Percentiles rank a stretch among this genome's conserved stretches.
phyloP scores from a whole-genome alignment of 2,797 vertebrate species.

The Brotula barbata region DNA sequence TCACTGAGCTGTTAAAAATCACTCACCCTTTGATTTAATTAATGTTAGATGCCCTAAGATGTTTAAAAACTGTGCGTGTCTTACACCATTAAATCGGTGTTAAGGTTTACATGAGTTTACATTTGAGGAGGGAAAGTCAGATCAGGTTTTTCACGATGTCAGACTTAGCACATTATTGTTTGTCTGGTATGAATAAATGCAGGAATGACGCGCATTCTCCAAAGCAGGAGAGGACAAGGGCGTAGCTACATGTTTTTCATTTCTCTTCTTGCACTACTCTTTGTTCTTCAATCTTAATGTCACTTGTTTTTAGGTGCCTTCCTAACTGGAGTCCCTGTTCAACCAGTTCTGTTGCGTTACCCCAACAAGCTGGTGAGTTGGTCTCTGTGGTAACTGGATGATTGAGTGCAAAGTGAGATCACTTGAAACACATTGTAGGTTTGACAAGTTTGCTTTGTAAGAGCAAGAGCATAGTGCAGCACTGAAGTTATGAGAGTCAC shows the following conservation, averaged over 20 bases:
- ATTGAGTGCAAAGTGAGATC: too few relatives aligned
- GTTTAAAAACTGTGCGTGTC: background rate
- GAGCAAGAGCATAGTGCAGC: background rate
- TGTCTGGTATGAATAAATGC: background rate
- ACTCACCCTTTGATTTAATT: too few relatives aligned
- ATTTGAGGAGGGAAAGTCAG: too few relatives aligned
- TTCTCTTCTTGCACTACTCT: background rate
- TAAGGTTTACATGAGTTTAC: background rate
- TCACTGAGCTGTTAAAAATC: too few relatives aligned
- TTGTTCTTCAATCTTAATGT: background rate
- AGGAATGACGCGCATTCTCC: constrained; percentile 33
- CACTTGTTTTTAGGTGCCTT: constrained; percentile 88
- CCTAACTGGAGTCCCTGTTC: constrained; percentile 86
- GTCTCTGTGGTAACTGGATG: background rate
- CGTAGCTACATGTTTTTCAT: background rate
- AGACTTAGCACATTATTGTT: background rate
- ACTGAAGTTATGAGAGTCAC: background rate
- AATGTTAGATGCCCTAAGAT: too few relatives aligned
- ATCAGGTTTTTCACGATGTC: background rate
- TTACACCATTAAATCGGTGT: background rate
- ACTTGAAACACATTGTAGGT: background rate
- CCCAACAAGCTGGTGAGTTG: constrained; percentile 86
- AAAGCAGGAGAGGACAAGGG: background rate
- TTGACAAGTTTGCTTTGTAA: background rate
- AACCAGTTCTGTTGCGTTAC: constrained; percentile 88